Base-by-base conservation (phyloP, 2,797 vertebrate species). In the Buphagus erythrorhynchus region DNA sequence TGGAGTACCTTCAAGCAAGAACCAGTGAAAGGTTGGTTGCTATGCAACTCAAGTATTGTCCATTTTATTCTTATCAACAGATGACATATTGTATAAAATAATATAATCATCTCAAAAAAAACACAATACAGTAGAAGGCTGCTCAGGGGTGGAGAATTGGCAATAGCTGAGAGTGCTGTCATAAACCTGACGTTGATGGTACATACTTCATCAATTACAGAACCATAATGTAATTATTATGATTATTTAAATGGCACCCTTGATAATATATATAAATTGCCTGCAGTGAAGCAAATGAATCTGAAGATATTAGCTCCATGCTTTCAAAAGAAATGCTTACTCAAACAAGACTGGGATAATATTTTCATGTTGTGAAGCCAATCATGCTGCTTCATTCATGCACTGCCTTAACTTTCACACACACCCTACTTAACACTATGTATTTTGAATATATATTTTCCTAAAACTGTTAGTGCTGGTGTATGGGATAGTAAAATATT, bases 21-120 rank as follows among this genome's bases (percentile, higher is more conserved):
- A 93, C 55, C 92, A 95, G 86, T 90, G 95, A 96, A 96, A 96
- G 93, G 72, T 86, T 95, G 67, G 98, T 98, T 98, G 98, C 97
- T 98, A 97, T 95, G 98, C 97, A 98, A 98, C 98, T 95, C 78
- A 49, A 97, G 76, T 38, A 92, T 77, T 94, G 94, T 93, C 73
- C 78, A 63, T 85, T 93, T 97, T 96, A 95, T 77, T 94, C 93
- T 97, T 86, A 96, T 90, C 87, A 97, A 94, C 89, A 93, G 94
- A 96, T 93, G 97, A 92, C 92, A 96, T 90, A 93, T 66, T 95
- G 88, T 93, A 94, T 90, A 96, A 97, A 97, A 97, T 97, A 97
- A 97, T 93, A 97, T 87, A 76, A 97, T 97, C 22, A 28, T 93
- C 81, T 90, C 36, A 86, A 80, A 58, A 78, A 20, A 14, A 1